phyloP scores from a whole-genome alignment of 2,888 invertebrate genomes.

The Zhengitettix transpicula region DNA sequence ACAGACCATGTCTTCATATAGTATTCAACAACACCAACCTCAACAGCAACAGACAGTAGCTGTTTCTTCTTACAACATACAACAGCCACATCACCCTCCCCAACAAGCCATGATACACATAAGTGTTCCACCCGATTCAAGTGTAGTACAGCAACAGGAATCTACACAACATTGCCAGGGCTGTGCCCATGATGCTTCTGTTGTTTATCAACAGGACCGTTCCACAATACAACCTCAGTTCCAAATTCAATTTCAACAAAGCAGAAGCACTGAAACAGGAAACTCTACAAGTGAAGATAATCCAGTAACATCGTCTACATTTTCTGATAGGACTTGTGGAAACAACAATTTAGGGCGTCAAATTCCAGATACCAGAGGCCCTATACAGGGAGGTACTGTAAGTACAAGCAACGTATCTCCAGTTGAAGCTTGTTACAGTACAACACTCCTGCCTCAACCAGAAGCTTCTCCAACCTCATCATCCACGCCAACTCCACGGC shows the following conservation, averaged over 20 bases:
- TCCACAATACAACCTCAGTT: too few relatives aligned
- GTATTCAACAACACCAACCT: background rate
- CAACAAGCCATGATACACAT: too few relatives aligned
- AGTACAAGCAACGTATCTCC: constrained; percentile 56
- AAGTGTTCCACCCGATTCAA: too few relatives aligned
- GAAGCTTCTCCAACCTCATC: constrained; percentile 7
- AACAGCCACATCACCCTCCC: too few relatives aligned
- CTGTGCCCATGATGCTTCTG: too few relatives aligned
- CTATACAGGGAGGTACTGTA: constrained; percentile 70
- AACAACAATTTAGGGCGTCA: background rate
- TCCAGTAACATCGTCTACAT: constrained; percentile 54
- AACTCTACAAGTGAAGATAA: constrained; percentile 18
- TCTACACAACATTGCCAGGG: too few relatives aligned
- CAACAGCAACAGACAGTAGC: background rate
- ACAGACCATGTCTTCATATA: background rate
- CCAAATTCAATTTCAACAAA: too few relatives aligned
- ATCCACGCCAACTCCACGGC: constrained; percentile 3
- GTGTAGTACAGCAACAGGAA: too few relatives aligned
- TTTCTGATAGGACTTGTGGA: constrained; percentile 18
- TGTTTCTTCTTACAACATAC: too few relatives aligned
- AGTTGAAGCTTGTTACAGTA: constrained; percentile 4
- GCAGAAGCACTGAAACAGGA: too few relatives aligned
- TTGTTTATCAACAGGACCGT: too few relatives aligned
- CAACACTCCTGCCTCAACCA: constrained; percentile 3
- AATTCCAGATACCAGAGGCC: constrained; percentile 31